phyloP scores from a whole-genome alignment of 2,888 invertebrate species.

The Polydrusus tereticollis region DNA sequence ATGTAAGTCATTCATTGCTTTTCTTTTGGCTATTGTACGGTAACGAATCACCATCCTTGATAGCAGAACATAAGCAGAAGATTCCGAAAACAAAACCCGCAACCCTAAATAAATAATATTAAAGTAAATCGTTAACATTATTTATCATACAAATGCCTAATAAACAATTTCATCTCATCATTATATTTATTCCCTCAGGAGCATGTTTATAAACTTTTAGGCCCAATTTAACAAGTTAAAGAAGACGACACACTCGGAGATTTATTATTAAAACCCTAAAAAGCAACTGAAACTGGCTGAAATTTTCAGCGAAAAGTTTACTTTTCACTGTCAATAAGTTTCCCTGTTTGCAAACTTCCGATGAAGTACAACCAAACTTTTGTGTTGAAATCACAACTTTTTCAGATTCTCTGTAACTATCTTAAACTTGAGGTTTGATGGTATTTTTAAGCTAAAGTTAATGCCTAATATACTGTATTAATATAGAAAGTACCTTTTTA shows the following conservation, averaged over 20 bases:
- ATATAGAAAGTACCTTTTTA: too few species aligned
- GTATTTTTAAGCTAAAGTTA: not conserved
- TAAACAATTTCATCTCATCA: not conserved
- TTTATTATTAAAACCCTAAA: slow-evolving; percentile 16
- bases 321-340: slow-evolving; percentile 18
- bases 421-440: not conserved
- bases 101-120: too few species aligned
- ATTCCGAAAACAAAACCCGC: too few species aligned
- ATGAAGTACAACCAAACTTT: slow-evolving; percentile 3
- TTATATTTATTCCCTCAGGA: not conserved
- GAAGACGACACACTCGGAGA: not conserved
- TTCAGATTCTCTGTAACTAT: not conserved
- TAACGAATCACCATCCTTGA: too few species aligned
- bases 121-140: not conserved
- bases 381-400: slow-evolving; percentile 1
- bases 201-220: not conserved
- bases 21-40: too few species aligned
- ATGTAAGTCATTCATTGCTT: too few species aligned
- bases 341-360: slow-evolving; percentile 5
- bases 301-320: slow-evolving; percentile 12
- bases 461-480: too few species aligned
- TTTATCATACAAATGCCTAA: not conserved
- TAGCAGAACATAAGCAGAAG: too few species aligned
- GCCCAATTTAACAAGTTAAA: slow-evolving; percentile 2
- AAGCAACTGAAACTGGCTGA: slow-evolving; percentile 17